phyloP scores from a whole-genome alignment of 2,888 invertebrate genomes.

The Pammene aurita region DNA sequence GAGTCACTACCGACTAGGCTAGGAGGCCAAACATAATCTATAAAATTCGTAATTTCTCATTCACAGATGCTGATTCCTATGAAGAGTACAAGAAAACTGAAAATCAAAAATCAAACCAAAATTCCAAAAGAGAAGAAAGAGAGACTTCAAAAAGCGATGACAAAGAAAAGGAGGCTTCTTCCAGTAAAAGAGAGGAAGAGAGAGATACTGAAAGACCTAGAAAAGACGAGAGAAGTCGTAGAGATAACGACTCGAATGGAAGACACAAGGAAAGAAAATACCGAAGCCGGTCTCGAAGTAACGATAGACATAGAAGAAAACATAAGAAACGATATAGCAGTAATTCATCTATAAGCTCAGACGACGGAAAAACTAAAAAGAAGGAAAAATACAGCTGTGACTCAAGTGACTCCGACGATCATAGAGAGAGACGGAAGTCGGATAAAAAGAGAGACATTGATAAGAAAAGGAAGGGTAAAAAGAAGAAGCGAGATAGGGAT shows the following conservation, averaged over 20 bases:
- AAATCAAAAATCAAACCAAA: slow-evolving; percentile 57
- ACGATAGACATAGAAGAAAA: slow-evolving; percentile 52
- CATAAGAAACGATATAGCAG: slow-evolving; percentile 56
- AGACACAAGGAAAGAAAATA: slow-evolving; percentile 50
- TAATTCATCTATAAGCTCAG: slow-evolving; percentile 60
- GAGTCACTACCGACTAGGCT: too few species aligned
- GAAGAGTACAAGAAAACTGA: slow-evolving; percentile 86
- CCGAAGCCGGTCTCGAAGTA: slow-evolving; percentile 52
- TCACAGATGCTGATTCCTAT: slow-evolving; percentile 87
- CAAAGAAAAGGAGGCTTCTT: slow-evolving; percentile 54
- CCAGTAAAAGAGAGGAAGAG: slow-evolving; percentile 49
- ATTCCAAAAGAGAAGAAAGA: slow-evolving; percentile 46
- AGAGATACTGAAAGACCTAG: slow-evolving; percentile 28
- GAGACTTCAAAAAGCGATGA: slow-evolving; percentile 48
- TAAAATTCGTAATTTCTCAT: too few species aligned
- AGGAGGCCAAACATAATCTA: too few species aligned
- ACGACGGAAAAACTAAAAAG: slow-evolving; percentile 52
- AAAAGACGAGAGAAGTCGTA: slow-evolving; percentile 47
- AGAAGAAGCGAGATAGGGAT: slow-evolving; percentile 80
- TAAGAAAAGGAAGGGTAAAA: slow-evolving; percentile 83
- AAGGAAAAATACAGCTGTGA: slow-evolving; percentile 55
- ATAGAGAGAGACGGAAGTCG: slow-evolving; percentile 66
- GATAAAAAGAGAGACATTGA: slow-evolving; percentile 78
- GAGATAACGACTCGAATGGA: slow-evolving; percentile 55
- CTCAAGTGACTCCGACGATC: slow-evolving; percentile 53